Base-by-base conservation (phyloP, 2,113 vertebrate species). In the Euleptes europaea region DNA sequence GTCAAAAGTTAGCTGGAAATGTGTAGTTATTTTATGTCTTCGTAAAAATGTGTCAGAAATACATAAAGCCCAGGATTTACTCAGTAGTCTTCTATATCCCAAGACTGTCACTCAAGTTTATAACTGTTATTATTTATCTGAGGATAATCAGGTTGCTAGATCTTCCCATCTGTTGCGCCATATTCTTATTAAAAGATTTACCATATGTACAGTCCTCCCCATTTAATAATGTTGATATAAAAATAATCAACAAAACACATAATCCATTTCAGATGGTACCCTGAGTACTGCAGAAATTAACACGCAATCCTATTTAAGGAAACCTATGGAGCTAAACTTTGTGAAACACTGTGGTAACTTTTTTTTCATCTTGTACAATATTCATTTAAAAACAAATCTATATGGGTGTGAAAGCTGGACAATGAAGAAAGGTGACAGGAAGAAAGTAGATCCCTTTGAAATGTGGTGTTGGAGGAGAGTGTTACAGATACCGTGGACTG, bases 181-280 rank as follows among this genome's bases (percentile, higher is more conserved):
- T 67, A 78, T 89, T 90, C 74, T 85, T 92, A 91, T 86, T 90
- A 90, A 92, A 86, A 90, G 80, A 94, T 84, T 88, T 92, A 31
- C 5, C 12, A 82, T 35, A 74, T 60, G 40, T 1, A 4, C 75
- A 92, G 60, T 84, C 33, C 51, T 75, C 71, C 80, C 14, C 26
- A 92, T 86, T 95, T 91, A 93, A 81, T 88, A 92, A 92, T 4
- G 11, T 31, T 87, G 90, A 88, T 69, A 77, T 87, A 88, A 94
- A 94, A 90, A 79, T 78, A 92, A 87, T 89, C 79, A 86, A 79
- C n/a, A 74, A 89, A 89, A 91, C 89, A 93, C 31, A 86, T 89
- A 88, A 86, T 92, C 83, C 57, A 38, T 82, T 40, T 44, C 69
- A 70, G 93, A 93, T 74, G 79, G 84, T 83, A 87, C 1, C 80